Evolutionary conservation across 2,113 vertebrate genomes (phyloP).

Genomic region (Marcusenius ussheri): DNA sequence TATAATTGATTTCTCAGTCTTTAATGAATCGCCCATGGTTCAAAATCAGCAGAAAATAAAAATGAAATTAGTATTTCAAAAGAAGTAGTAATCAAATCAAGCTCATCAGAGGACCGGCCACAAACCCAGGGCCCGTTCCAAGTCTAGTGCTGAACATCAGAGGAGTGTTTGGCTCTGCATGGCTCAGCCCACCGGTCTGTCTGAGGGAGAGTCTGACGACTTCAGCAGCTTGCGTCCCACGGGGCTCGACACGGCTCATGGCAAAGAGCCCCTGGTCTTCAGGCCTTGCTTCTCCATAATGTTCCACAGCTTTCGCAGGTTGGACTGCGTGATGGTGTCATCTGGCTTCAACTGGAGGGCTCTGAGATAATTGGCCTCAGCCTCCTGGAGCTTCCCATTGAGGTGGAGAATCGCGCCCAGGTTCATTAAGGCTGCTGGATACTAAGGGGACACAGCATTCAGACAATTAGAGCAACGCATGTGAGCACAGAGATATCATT

Average conservation of each 20-base stretch:
- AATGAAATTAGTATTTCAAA: conserved; percentile 24
- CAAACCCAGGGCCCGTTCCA: conserved; percentile 48
- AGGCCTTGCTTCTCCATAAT: conserved; percentile 99
- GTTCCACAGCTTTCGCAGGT: conserved; percentile 96
- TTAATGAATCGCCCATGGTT: not conserved
- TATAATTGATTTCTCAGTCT: not conserved
- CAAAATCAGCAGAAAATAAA: conserved; percentile 18
- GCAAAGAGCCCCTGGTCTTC: conserved; percentile 80
- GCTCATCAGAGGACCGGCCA: conserved; percentile 36
- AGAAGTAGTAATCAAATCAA: conserved; percentile 26
- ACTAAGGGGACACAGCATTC: conserved; percentile 58
- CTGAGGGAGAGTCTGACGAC: too few relatives aligned
- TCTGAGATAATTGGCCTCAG: conserved; percentile 90
- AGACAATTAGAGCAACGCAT: not conserved
- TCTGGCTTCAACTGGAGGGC: conserved; percentile 92
- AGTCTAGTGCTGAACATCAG: conserved; percentile 41
- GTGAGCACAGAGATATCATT: not conserved
- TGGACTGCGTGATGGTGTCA: conserved; percentile 93
- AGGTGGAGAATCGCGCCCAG: conserved; percentile 97
- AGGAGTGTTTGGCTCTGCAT: not conserved
- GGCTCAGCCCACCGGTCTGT: too few relatives aligned
- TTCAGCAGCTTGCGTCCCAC: not conserved
- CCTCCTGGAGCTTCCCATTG: conserved; percentile 85
- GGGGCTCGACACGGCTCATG: not conserved
- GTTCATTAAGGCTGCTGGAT: conserved; percentile 96